A percentile compares a stretch with the other conserved stretches of the same genome.
Conservation (phyloP, 2,888 invertebrate species). For the Chymomyza procnemis region DNA sequence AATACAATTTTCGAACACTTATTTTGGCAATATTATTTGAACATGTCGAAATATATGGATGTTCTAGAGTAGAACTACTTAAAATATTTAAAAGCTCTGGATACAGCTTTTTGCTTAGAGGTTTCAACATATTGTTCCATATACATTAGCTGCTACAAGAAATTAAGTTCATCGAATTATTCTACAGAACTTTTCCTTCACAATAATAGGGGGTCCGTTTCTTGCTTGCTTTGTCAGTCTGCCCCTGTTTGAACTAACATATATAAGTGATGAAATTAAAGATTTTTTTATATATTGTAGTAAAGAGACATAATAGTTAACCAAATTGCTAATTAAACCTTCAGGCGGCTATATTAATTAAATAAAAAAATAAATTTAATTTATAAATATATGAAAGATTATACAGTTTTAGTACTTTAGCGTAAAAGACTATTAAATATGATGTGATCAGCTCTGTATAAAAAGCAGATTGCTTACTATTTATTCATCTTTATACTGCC, state of each 20-base stretch:
- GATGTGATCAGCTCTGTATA: background rate
- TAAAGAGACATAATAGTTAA: no score
- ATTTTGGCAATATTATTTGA: constrained; percentile 50
- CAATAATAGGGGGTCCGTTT: no score
- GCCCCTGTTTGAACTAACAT: no score
- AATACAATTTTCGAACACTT: constrained; percentile 15
- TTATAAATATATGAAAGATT: no score
- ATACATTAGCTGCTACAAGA: constrained; percentile 79
- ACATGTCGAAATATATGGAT: constrained; percentile 65
- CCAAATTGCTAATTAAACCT: no score
- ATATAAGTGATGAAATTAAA: no score
- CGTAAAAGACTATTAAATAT: constrained; percentile 79
- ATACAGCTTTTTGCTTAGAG: constrained; percentile 78
- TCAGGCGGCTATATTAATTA: no score
- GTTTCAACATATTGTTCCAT: constrained; percentile 82
- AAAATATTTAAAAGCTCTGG: constrained; percentile 50
- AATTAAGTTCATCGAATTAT: no score
- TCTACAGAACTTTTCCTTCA: no score
- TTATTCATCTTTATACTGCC: constrained; percentile 80
- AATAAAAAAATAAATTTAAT: no score
- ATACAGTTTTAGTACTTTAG: constrained; percentile 58
- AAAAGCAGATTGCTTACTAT: constrained; percentile 58
- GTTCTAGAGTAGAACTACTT: constrained; percentile 62
- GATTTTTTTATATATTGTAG: no score
- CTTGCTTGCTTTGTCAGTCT: no score